phyloP scores from a whole-genome alignment of 2,113 vertebrate genomes.

The Elaphurus davidianus region DNA sequence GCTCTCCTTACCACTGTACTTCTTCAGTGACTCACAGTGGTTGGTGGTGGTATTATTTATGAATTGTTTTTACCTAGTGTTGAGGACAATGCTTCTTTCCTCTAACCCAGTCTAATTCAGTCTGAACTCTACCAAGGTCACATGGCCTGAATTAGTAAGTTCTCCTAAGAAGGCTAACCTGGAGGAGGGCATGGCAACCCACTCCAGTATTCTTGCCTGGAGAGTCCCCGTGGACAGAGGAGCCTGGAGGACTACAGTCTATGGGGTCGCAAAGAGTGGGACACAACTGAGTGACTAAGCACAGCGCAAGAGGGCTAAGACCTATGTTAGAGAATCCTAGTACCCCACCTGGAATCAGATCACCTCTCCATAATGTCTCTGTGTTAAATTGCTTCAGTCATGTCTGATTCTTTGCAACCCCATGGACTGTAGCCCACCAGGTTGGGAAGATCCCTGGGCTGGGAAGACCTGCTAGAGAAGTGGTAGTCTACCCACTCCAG shows the following conservation, averaged over 20 bases:
- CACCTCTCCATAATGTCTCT: neutral
- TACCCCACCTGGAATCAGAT: neutral
- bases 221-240: neutral
- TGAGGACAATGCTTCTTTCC: neutral
- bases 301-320: neutral
- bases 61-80: neutral
- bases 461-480: neutral
- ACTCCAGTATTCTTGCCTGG: neutral
- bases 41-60: neutral
- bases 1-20: neutral
- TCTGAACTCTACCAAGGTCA: neutral
- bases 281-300: neutral
- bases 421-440: neutral
- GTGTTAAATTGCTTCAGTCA: neutral
- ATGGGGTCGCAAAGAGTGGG: fast-evolving
- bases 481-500: neutral
- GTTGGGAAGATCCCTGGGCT: neutral
- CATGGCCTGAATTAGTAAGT: neutral
- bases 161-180: neutral
- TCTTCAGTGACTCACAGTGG: neutral
- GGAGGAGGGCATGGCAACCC: neutral
- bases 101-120: neutral
- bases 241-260: neutral
- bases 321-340: neutral
- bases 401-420: neutral